Evolutionary conservation across 2,797 vertebrate genomes (phyloP).

Genomic region (Coreius guichenoti): DNA sequence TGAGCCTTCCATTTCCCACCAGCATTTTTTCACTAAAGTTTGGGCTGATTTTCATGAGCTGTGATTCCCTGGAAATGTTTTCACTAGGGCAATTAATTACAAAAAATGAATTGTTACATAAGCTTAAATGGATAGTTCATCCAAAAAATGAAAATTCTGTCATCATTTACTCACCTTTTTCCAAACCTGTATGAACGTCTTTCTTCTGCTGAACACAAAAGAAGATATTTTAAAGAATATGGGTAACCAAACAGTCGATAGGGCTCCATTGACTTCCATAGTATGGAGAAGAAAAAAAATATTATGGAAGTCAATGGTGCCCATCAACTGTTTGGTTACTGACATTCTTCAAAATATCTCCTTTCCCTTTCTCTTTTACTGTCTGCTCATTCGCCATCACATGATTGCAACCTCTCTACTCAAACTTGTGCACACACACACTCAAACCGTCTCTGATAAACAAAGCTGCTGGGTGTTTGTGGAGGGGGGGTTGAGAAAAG

Average conservation of each 20-base stretch:
- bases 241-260: neutral
- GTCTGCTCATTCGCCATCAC: neutral
- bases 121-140: neutral
- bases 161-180: neutral
- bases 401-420: neutral
- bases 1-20: neutral
- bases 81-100: neutral
- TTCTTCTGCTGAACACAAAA: neutral
- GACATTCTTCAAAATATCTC: neutral
- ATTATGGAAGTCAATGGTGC: neutral
- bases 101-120: neutral
- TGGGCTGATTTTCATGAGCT: neutral
- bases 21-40: neutral
- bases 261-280: neutral
- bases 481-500: neutral
- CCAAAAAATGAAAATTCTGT: neutral
- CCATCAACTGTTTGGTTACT: neutral
- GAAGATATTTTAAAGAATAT: neutral
- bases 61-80: neutral
- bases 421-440: neutral
- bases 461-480: constrained; percentile 12
- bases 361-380: neutral
- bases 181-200: neutral
- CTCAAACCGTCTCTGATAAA: constrained; percentile 20
- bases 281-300: neutral